Base-by-base conservation (phyloP, 2,113 vertebrate species). In the Ceratotherium simum region DNA sequence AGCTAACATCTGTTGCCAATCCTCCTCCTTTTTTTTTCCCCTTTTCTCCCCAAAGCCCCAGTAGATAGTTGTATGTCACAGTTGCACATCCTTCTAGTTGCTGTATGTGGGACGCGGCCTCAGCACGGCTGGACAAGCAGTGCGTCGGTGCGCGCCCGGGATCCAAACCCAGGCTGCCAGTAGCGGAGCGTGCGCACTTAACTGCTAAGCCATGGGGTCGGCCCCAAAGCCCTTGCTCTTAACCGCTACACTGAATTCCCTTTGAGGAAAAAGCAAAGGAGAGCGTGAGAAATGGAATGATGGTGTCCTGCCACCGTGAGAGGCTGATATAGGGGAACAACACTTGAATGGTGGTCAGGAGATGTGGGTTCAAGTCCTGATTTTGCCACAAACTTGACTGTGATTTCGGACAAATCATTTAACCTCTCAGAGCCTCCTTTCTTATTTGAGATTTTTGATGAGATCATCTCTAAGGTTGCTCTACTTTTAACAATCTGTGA, bases 291-390 rank as follows among this genome's bases (percentile, higher is more conserved):
- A 93, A 54, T 0, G 2, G 16, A 39, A 33, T 0, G 14, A 54
- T 0, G 0, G 3, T 1, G 7, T 13, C 25, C 25, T 3, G 2
- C 21, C 11, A 2, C 33, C 3, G 27, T 12, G 70, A 87, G 11
- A 64, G 56, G 31, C 48, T 29, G 31, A 25, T 4, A 1, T 0
- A 65, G 11, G 54, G 67, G 8, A 69, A 25, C 3, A 1, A 48
- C 72, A 3, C 72, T 29, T 23, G 48, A 67, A 36, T 42, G 54
- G n/a, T 8, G 18, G 33, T 51, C 91, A 62, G 83, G 56, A 94
- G 27, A 21, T n/a, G 16, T 6, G 54, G 10, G 17, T 76, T 80
- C 18, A 39, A 39, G 70, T 29, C 13, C 17, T 3, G 5, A 17
- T 42, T 85, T 54, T 88, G 78, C 56, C 67, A 90, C 76, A 60